phyloP scores from a whole-genome alignment of 2,797 vertebrate genomes.

The Etheostoma perlongum region DNA sequence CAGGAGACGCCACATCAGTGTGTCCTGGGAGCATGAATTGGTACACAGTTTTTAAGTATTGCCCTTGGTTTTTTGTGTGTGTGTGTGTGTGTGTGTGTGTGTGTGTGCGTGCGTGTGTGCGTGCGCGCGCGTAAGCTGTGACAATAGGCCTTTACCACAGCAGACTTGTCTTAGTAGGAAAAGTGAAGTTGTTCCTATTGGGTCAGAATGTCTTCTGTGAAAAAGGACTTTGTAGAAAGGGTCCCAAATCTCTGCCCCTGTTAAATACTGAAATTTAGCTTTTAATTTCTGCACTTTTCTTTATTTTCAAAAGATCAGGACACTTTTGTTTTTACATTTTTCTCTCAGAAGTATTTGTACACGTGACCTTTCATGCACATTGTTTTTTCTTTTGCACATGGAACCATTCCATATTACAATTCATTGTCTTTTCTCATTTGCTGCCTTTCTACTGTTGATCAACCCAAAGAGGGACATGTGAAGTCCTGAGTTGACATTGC shows the following conservation, averaged over 20 bases:
- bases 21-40: neutral
- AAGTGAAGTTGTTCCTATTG: conserved; percentile 8
- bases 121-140: too few species aligned
- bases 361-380: conserved; percentile 50
- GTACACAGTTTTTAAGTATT: conserved; percentile 21
- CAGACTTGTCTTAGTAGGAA: neutral
- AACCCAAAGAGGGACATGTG: conserved; percentile 62
- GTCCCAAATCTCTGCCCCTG: conserved; percentile 11
- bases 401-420: conserved; percentile 42
- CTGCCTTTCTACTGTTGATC: conserved; percentile 48
- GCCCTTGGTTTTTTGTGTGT: conserved; percentile 47
- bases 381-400: conserved; percentile 68
- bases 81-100: too few species aligned
- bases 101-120: too few species aligned
- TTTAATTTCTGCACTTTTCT: conserved; percentile 63
- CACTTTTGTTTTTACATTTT: conserved; percentile 22
- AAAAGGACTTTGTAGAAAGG: conserved; percentile 34
- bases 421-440: conserved; percentile 25
- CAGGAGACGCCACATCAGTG: neutral
- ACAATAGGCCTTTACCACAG: conserved; percentile 9
- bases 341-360: conserved; percentile 51
- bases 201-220: neutral
- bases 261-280: conserved; percentile 19
- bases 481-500: conserved; percentile 46
- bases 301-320: conserved; percentile 33